Base-by-base conservation (phyloP, 2,888 invertebrate genomes). In the Acrocyrtus sp. region DNA sequence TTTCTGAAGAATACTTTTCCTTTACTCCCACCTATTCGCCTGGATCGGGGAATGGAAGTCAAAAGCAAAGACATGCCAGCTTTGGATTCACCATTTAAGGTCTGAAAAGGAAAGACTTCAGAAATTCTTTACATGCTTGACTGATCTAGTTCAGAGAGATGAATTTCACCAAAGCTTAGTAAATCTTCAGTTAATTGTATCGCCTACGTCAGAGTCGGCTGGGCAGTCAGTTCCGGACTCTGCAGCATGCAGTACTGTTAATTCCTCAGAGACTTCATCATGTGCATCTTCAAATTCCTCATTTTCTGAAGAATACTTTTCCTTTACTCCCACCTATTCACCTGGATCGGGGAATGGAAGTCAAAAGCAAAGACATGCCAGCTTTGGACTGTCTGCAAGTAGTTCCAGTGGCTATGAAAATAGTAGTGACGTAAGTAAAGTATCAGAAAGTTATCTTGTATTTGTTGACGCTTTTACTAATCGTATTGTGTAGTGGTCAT, bases 81-180 rank as follows among this genome's bases (percentile, higher is more conserved):
- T 51, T 51, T 26, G n/a, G 15, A 75, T 80, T 39, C 78, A 80
- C 26, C 79, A 81, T 54, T 58, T 81, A 3, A 61, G 77, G 47
- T 67, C 76, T 48, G 81, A 88, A 80, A 85, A 85, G 61, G 84
- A 85, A 6, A 85, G 85, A 12, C 82, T 88, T 5, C 85, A 86
- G 66, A 85, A 86, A 74, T 85, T 88, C 12, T 84, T 88, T 53
- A 82, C 83, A 29, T 87, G 88, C 81, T 83, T 88, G 10, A 88
- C 88, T 80, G 87, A 88, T 77, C 83, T 90, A 76, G 88, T 90
- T 8, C 88, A 89, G 80, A 86, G 89, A 68, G 88, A 89, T 73
- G 87, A 88, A 80, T 90, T 90, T 80, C 88, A 87, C 2, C 85
- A 88, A 80, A 87, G 88, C 0, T 82, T 90, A 47, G 84, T 87